Conservation (phyloP, 2,113 vertebrate genomes). For the Cyanistes caeruleus region DNA sequence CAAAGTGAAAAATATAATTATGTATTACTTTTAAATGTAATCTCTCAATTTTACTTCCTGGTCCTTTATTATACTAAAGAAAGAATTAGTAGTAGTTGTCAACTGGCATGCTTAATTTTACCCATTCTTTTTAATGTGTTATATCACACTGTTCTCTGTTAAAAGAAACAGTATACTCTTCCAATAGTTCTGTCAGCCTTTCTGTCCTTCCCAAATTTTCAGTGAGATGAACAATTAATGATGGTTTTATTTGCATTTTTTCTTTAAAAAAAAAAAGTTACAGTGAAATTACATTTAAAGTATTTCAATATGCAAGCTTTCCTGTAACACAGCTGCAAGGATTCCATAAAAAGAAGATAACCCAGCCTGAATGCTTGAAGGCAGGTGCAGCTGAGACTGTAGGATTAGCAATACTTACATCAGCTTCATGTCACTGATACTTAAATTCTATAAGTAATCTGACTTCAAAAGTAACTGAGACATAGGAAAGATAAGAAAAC, state of each 20-base stretch:
- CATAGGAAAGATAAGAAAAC: neutral
- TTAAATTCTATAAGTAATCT: neutral
- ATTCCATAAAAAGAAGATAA: neutral
- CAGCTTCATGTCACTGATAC: neutral
- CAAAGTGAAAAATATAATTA: neutral
- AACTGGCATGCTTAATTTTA: neutral
- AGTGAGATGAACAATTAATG: neutral
- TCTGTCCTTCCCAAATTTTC: neutral
- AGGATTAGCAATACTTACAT: neutral
- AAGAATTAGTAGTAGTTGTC: neutral
- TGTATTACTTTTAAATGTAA: neutral
- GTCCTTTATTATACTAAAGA: neutral
- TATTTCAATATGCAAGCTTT: neutral
- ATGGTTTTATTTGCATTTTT: neutral
- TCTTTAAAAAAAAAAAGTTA: neutral
- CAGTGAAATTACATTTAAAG: neutral
- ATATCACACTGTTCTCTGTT: neutral
- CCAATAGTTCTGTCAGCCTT: neutral
- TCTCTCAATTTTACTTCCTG: neutral
- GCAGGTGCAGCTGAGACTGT: neutral
- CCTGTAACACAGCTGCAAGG: neutral
- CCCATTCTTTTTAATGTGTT: neutral
- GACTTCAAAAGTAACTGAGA: neutral
- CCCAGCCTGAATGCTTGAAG: neutral
- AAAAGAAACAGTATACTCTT: neutral